These are phyloP conservation scores for Crenuchus spilurus DNA, from an alignment of 2,797 vertebrate genomes.

Conservation along the genomic window DNA sequence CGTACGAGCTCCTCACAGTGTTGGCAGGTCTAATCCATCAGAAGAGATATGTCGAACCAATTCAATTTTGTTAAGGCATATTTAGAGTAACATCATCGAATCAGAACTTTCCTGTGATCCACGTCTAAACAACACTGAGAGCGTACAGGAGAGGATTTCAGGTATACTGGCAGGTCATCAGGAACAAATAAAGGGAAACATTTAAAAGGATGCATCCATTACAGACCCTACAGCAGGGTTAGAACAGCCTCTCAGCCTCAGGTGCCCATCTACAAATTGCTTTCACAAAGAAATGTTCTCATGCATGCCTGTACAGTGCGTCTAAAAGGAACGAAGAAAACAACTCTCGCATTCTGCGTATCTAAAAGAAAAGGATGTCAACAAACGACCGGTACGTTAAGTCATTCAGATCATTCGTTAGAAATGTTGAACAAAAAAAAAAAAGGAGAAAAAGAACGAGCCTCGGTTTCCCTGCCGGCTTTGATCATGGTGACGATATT, in stretches of 20 bases:
- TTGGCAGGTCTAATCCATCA: conserved; percentile 71
- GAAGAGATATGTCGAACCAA: conserved; percentile 60
- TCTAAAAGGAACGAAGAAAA: background rate
- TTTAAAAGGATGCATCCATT: conserved; percentile 46
- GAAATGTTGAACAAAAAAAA: conserved; percentile 26
- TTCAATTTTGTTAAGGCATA: conserved; percentile 74
- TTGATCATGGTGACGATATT: conserved; percentile 51
- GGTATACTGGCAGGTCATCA: conserved; percentile 54
- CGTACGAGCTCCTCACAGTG: conserved; percentile 72
- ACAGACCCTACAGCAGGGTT: conserved; percentile 34
- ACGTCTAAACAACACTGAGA: conserved; percentile 58
- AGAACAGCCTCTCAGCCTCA: conserved; percentile 47
- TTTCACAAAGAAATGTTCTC: conserved; percentile 49
- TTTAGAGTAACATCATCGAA: conserved; percentile 59
- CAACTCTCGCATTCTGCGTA: conserved; percentile 23
- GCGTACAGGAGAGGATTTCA: conserved; percentile 52
- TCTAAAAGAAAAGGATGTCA: conserved; percentile 29
- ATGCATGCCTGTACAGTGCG: conserved; percentile 58
- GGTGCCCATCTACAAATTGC: conserved; percentile 43
- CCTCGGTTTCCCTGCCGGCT: conserved; percentile 50
- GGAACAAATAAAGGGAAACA: conserved; percentile 46
- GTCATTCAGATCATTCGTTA: conserved; percentile 5
- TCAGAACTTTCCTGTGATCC: conserved; percentile 44
- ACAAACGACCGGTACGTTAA: conserved; percentile 18
- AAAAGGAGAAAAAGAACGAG: conserved; percentile 17